Evolutionary conservation across 2,888 invertebrate genomes (phyloP).

Genomic region (Ellobium chinense): DNA sequence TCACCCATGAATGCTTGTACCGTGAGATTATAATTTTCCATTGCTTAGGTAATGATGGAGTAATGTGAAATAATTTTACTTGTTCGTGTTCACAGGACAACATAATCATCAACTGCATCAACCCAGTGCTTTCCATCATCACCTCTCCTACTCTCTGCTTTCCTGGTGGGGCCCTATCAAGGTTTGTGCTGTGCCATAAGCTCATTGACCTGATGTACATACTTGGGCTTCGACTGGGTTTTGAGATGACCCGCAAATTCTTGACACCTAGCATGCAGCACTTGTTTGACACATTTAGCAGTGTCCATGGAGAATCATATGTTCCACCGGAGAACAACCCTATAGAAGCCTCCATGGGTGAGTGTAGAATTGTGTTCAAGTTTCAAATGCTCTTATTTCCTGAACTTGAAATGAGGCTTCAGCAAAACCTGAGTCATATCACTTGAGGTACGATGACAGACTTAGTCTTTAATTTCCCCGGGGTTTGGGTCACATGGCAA

Average conservation of each 20-base stretch:
- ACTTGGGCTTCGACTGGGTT: conserved; percentile 80
- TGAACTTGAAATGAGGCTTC: too few relatives aligned
- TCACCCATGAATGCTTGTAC: too few relatives aligned
- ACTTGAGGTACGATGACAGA: too few relatives aligned
- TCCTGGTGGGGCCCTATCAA: conserved; percentile 88
- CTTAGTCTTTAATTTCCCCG: too few relatives aligned
- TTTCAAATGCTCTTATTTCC: too few relatives aligned
- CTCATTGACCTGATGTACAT: conserved; percentile 89
- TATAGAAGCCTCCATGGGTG: conserved; percentile 7
- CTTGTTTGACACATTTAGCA: conserved; percentile 77
- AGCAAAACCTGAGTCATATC: too few relatives aligned
- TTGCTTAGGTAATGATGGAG: too few relatives aligned
- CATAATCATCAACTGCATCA: conserved; percentile 89
- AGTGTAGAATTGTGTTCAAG: too few relatives aligned
- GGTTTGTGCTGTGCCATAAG: conserved; percentile 89
- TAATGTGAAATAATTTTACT: too few relatives aligned
- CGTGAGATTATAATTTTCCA: too few relatives aligned
- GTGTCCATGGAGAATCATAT: conserved; percentile 54
- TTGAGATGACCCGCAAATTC: conserved; percentile 79
- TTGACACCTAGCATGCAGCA: conserved; percentile 73
- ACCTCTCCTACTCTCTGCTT: conserved; percentile 89
- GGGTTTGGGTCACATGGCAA: too few relatives aligned
- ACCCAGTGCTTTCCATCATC: conserved; percentile 89
- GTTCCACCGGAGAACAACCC: not conserved
- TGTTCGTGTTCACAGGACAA: conserved; percentile 90